phyloP scores from a whole-genome alignment of 2,113 vertebrate genomes.

The Hepsetus odoe region DNA sequence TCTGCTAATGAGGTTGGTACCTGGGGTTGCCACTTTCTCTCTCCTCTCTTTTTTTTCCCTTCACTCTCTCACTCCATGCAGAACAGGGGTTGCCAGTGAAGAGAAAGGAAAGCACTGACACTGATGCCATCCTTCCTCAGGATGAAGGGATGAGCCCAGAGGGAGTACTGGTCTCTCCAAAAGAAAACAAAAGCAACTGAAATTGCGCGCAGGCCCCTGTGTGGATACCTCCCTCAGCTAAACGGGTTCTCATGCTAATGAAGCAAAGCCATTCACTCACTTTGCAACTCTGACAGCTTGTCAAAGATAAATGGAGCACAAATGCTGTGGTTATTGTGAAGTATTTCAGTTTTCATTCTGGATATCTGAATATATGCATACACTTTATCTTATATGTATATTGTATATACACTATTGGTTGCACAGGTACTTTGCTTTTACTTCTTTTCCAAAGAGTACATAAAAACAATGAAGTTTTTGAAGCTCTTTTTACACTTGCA shows the following conservation, averaged over 20 bases:
- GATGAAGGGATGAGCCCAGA: neutral
- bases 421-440: too few relatives aligned
- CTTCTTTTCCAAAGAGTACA: too few relatives aligned
- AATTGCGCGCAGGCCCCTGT: conserved; percentile 59
- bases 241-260: conserved; percentile 73
- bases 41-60: conserved; percentile 17
- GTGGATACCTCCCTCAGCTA: conserved; percentile 62
- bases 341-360: neutral
- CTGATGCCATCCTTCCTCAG: conserved; percentile 70
- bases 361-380: neutral
- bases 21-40: conserved; percentile 63
- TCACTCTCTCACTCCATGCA: neutral
- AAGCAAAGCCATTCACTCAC: conserved; percentile 16
- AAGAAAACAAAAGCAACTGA: conserved; percentile 64
- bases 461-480: too few relatives aligned
- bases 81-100: conserved; percentile 53
- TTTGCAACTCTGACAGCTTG: conserved; percentile 37
- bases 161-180: conserved; percentile 46
- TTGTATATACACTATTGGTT: too few relatives aligned
- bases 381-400: too few relatives aligned
- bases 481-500: too few relatives aligned
- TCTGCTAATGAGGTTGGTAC: conserved; percentile 78
- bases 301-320: conserved; percentile 6
- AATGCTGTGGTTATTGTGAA: neutral
- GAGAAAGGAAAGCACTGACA: conserved; percentile 67